Evolutionary conservation across 2,797 vertebrate genomes (phyloP).

Genomic region (Trachops cirrhosus): DNA sequence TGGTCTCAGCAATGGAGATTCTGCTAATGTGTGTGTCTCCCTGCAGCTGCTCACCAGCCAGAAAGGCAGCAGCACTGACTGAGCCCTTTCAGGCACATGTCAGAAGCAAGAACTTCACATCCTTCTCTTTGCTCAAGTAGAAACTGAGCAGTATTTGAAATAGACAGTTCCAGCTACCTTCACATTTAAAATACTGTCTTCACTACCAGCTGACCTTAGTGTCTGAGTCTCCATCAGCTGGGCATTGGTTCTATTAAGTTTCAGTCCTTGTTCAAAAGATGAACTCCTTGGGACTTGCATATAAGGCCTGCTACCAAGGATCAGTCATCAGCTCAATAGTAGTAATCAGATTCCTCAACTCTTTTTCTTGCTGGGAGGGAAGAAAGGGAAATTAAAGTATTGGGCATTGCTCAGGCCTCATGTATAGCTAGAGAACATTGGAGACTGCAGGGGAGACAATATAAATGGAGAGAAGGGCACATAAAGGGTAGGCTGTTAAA

Average conservation of each 20-base stretch:
- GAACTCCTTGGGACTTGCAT: background rate
- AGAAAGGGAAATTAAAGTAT: background rate
- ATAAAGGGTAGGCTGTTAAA: background rate
- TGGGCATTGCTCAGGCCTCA: background rate
- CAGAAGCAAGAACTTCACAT: background rate
- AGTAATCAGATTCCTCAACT: background rate
- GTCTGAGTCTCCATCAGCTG: background rate
- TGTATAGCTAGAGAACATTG: background rate
- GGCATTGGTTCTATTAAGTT: background rate
- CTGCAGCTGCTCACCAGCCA: background rate
- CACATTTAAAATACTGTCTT: background rate
- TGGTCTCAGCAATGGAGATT: background rate
- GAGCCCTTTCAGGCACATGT: background rate
- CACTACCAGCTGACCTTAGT: background rate
- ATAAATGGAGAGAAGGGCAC: background rate
- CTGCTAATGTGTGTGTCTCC: background rate
- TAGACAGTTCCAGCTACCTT: background rate
- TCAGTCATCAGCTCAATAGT: slow-evolving; percentile 4
- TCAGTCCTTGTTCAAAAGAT: slow-evolving; percentile 3
- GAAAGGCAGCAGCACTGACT: background rate
- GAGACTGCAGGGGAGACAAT: background rate
- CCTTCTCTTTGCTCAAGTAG: background rate
- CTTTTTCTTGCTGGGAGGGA: background rate
- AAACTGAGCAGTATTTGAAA: background rate
- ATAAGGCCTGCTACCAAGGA: background rate